Evolutionary conservation across 2,797 vertebrate genomes (phyloP), one percentile per base, ranked within the genome.

Genomic region (Remorina albescens): DNA sequence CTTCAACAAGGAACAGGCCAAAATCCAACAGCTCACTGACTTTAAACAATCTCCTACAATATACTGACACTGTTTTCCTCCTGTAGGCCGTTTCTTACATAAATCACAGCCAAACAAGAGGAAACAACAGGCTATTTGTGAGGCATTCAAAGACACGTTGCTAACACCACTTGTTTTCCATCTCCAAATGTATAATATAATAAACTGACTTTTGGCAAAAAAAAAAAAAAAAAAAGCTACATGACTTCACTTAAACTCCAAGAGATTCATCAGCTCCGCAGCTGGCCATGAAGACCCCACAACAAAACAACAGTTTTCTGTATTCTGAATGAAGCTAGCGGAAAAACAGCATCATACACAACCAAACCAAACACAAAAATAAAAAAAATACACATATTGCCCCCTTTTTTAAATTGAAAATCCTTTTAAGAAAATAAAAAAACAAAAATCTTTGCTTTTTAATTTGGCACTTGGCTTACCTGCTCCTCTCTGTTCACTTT

Each of bases 201-300:
- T 86, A 83, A 78, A 79, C 46, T 55, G 3, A 19, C 74, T 77
- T 82, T 83, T 90, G 88, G 86, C 74, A 16, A 55, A 69, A 63
- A 65, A 49, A 63, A 65, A 49, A 49, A 16, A 55, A 69, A 63
- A 65, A 49, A 63, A 65, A 49, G 46, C 41, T 46, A 32, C 39
- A 83, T 91, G 89, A 94, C 91, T 89, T 92, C 87, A 93, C 84
- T 88, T 88, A 75, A 86, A 88, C 81, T 80, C 86, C 67, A 42
- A 83, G 81, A 85, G 81, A 88, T 84, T 88, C 82, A 89, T 90
- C 78, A 81, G 70, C 75, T 71, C 62, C 80, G 74, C 85, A 86
- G 86, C 81, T 83, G 77, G 76, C 39, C 64, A 28, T 28, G 69
- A 71, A 81, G 77, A 80, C 49, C 78, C 59, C 71, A 47, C 58